Conservation (phyloP, 2,797 vertebrate species). For the Alcedo quadribrachys region DNA sequence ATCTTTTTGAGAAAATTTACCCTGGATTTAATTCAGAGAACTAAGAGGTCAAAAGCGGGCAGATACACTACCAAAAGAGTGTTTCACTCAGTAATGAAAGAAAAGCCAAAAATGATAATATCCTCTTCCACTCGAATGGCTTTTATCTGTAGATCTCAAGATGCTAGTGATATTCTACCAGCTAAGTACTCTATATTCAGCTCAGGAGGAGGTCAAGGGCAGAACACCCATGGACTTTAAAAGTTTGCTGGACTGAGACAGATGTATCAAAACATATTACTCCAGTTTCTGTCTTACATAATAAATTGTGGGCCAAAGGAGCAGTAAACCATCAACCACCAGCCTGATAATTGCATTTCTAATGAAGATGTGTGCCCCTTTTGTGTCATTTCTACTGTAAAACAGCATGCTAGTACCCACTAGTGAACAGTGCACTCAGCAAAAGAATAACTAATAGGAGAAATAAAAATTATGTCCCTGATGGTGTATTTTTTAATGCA, state of each 20-base stretch:
- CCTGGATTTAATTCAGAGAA: not conserved
- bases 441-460: slow-evolving; percentile 58
- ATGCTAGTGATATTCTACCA: not conserved
- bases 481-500: slow-evolving; percentile 46
- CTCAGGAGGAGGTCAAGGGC: slow-evolving; percentile 37
- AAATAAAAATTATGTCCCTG: slow-evolving; percentile 54
- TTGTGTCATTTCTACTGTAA: slow-evolving; percentile 54
- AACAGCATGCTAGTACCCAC: slow-evolving; percentile 58
- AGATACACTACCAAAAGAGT: not conserved
- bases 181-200: not conserved
- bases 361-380: slow-evolving; percentile 67
- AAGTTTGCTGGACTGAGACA: slow-evolving; percentile 20
- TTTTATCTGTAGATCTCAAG: slow-evolving; percentile 30
- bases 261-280: slow-evolving; percentile 35
- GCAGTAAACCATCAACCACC: slow-evolving; percentile 53
- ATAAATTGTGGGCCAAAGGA: slow-evolving; percentile 61
- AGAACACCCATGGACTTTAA: slow-evolving; percentile 17
- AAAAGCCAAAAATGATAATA: not conserved
- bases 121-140: not conserved
- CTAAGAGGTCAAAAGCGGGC: not conserved
- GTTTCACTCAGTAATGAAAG: not conserved
- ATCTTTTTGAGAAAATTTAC: not conserved
- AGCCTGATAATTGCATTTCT: slow-evolving; percentile 63
- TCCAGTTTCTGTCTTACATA: slow-evolving; percentile 13
- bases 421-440: slow-evolving; percentile 48